Evolutionary conservation across 2,888 invertebrate species (phyloP), one percentile per base, ranked within the genome.

Genomic region (Heliconius aoede): DNA sequence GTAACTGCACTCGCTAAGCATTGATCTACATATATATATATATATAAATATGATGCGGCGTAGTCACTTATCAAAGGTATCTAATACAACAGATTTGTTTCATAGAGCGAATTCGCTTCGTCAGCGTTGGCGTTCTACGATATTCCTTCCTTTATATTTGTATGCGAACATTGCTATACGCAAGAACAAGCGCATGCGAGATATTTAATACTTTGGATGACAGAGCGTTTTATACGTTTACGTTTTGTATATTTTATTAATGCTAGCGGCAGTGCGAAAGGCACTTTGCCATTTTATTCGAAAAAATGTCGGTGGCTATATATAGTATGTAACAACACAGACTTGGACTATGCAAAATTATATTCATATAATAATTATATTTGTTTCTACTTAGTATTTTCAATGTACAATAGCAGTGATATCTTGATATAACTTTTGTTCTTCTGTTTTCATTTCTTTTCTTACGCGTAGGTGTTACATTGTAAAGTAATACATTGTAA

Each of bases 1-100:
- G 91, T 92, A 92, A 92, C 91, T 92, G 91, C 91, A 92, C 87
- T 90, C 88, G 87, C 89, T 90, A 87, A 89, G 87, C 87, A 89
- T 90, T 88, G 86, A 90, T 91, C 89, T 92, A 90, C 91, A 89
- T 91, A 89, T 86, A 86, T 21, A 46, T 46, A n/a, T 13, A 32
- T 60, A 30, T n/a, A 32, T 32, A 64, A n/a, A n/a, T n/a, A n/a
- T n/a, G n/a, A n/a, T n/a, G n/a, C n/a, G n/a, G n/a, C 18, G 24
- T 40, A 82, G 82, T 89, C 85, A 82, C 86, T 88, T 87, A 88
- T 90, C 90, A 91, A 90, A 90, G 86, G 87, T 88, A 90, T 88
- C 88, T 88, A 89, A 87, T 85, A 89, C 86, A 88, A 89, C 87
- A 87, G 87, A 89, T 88, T 89, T 82, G 86, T 85, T 84, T 82